A percentile compares a stretch with the other conserved stretches of the same genome.
Conservation (phyloP, 2,888 invertebrate species). For the Trisateles emortualis region DNA sequence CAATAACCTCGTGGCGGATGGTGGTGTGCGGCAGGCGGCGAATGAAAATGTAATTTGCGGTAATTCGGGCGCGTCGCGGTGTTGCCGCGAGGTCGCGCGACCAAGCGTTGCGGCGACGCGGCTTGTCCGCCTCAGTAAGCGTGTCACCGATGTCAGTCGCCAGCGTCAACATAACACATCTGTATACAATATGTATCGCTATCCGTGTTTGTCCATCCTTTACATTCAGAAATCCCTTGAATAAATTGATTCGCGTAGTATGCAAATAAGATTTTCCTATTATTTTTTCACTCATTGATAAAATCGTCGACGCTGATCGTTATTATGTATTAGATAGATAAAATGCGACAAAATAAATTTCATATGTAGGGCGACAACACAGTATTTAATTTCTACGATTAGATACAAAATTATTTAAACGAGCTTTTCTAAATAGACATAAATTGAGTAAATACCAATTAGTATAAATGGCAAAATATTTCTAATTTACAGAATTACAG, state of each 20-base stretch:
- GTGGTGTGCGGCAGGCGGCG: slow-evolving; percentile 54
- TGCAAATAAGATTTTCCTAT: no score
- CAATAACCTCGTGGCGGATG: slow-evolving; percentile 50
- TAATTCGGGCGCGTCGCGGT: slow-evolving; percentile 65
- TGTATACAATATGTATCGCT: slow-evolving; percentile 13
- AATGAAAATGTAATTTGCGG: slow-evolving; percentile 82
- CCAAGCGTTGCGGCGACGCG: slow-evolving; percentile 39
- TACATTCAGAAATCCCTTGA: background rate
- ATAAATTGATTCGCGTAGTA: background rate
- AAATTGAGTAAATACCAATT: no score
- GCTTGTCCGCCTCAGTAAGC: slow-evolving; percentile 60
- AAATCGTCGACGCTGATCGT: no score
- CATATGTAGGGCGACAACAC: no score
- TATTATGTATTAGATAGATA: no score
- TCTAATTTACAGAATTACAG: slow-evolving; percentile 1
- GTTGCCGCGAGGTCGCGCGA: slow-evolving; percentile 48
- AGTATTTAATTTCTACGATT: background rate
- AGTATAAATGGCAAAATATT: background rate
- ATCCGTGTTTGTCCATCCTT: background rate
- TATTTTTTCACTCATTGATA: no score
- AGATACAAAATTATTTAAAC: no score
- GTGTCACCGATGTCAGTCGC: slow-evolving; percentile 15
- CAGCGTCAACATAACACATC: slow-evolving; percentile 18
- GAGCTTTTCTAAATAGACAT: no score
- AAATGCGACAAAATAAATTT: no score